Percentiles rank a stretch among this genome's conserved stretches.
phyloP scores from a whole-genome alignment of 2,113 vertebrate species.

The Rhineura floridana region DNA sequence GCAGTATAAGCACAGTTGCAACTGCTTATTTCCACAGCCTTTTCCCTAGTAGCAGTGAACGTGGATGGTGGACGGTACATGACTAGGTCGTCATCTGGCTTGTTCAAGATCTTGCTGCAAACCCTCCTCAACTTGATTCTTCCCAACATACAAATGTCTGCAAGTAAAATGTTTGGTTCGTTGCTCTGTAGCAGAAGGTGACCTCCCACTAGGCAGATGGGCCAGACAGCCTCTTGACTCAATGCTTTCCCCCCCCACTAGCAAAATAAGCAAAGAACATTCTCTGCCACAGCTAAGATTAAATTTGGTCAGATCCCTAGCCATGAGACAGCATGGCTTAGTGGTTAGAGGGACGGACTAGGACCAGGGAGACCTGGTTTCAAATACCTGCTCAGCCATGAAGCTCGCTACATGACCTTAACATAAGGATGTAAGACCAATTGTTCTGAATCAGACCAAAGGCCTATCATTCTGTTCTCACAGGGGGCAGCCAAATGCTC shows the following conservation, averaged over 20 bases:
- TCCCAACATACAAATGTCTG: not conserved
- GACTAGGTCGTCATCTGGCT: not conserved
- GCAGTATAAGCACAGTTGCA: not conserved
- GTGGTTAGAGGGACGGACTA: not conserved
- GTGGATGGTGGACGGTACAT: not conserved
- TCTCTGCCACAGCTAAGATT: constrained; percentile 9
- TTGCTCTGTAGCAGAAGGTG: constrained; percentile 20
- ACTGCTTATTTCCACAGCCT: not conserved
- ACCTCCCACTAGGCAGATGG: constrained; percentile 40
- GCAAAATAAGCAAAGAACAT: constrained; percentile 23
- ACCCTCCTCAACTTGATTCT: not conserved
- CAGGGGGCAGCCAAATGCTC: no score
- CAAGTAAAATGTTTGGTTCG: constrained; percentile 27
- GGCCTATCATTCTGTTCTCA: no score
- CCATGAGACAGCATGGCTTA: not conserved
- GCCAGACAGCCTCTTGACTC: constrained; percentile 43
- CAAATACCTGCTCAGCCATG: not conserved
- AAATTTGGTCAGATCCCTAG: not conserved
- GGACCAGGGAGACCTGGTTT: not conserved
- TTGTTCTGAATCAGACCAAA: no score
- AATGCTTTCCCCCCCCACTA: constrained; percentile 33
- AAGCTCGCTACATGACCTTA: not conserved
- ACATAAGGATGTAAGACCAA: no score
- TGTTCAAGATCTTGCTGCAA: not conserved
- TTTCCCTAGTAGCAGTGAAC: not conserved